phyloP scores from a whole-genome alignment of 2,888 invertebrate species.

The Agrotis clavis region DNA sequence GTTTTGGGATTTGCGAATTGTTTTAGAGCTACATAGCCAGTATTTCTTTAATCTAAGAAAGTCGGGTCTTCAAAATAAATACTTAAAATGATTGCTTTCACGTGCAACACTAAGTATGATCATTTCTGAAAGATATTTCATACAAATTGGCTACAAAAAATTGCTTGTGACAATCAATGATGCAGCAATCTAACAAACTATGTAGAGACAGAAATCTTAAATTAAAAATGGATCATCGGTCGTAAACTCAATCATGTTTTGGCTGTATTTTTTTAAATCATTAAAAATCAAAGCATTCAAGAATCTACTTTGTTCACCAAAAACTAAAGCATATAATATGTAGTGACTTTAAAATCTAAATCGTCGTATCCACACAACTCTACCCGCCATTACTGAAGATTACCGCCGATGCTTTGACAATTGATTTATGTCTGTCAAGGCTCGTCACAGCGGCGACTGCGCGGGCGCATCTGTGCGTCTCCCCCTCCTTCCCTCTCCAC shows the following conservation, averaged over 20 bases:
- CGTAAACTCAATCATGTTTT: background rate
- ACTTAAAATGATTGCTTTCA: background rate
- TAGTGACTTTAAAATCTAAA: background rate
- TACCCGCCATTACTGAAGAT: conserved; percentile 85
- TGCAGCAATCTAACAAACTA: no score
- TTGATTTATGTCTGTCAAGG: conserved; percentile 91
- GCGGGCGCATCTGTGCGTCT: conserved; percentile 83
- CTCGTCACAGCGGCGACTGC: conserved; percentile 88
- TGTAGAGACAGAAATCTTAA: no score
- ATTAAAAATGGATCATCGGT: background rate
- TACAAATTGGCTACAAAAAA: no score
- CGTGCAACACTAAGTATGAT: no score
- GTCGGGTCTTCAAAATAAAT: background rate
- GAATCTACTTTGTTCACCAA: background rate
- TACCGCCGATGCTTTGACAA: conserved; percentile 87
- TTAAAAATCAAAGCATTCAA: background rate
- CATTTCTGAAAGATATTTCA: no score
- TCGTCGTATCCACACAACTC: conserved; percentile 76
- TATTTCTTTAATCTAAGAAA: background rate
- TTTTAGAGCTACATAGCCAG: no score
- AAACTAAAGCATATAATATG: background rate
- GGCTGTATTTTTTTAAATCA: background rate
- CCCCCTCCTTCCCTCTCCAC: conserved; percentile 54
- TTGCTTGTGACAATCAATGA: no score
- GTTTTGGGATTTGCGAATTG: background rate